Percentiles rank a stretch among this genome's conserved stretches.
Conservation (phyloP, 2,888 invertebrate genomes). For the Lumbricus terrestris region DNA sequence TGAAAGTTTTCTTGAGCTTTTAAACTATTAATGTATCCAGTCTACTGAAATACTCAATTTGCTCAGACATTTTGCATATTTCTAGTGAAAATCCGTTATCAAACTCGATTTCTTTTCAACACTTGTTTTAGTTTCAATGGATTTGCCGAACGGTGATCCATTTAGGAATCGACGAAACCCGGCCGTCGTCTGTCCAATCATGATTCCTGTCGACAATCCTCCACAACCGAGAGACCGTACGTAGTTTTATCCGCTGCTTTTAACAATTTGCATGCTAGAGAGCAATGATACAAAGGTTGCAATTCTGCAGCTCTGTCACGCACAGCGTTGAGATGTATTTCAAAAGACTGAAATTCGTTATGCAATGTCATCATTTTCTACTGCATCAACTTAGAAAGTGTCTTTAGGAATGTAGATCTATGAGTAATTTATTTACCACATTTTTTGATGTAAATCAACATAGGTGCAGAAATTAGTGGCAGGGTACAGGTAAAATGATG, state of each 20-base stretch:
- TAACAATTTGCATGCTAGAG: no score
- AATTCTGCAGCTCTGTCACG: no score
- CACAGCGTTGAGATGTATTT: no score
- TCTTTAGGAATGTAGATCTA: no score
- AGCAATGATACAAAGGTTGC: no score
- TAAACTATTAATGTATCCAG: background rate
- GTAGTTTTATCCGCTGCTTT: background rate
- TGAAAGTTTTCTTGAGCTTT: background rate
- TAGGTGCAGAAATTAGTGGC: no score
- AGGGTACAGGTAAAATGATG: no score
- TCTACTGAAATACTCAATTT: background rate
- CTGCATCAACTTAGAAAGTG: background rate
- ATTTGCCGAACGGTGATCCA: background rate
- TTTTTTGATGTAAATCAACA: no score
- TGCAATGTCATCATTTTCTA: background rate
- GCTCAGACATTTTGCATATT: background rate
- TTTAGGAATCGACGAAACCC: constrained; percentile 4
- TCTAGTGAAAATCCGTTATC: background rate
- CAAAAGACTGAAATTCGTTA: background rate
- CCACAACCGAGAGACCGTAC: constrained; percentile 68
- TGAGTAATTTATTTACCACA: no score
- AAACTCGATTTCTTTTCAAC: background rate
- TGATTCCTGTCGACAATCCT: constrained; percentile 68
- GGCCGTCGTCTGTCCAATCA: constrained; percentile 61
- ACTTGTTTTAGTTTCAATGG: background rate